These are phyloP conservation scores for Columbina picui DNA, from an alignment of 2,113 vertebrate genomes.

Conservation along the genomic window DNA sequence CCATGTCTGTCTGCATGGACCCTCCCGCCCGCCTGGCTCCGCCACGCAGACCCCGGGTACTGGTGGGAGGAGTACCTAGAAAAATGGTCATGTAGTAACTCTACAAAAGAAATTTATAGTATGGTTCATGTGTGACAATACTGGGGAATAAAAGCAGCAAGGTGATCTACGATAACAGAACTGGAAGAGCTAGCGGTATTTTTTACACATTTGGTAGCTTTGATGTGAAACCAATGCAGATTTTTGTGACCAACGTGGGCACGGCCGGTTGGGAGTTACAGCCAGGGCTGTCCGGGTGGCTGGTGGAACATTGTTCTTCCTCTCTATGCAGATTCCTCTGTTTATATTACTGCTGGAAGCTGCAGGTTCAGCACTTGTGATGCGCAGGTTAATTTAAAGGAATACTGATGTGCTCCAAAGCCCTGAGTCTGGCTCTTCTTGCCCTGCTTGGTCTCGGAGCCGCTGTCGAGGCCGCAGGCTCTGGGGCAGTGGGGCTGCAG, in stretches of 20 bases:
- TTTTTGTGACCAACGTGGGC: not conserved
- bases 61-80: too few species aligned
- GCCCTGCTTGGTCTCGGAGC: not conserved
- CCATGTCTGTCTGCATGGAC: not conserved
- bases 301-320: not conserved
- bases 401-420: fast-evolving
- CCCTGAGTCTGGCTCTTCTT: fast-evolving
- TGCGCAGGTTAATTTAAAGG: not conserved
- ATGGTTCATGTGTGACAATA: not conserved
- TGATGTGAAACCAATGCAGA: fast-evolving
- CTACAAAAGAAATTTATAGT: not conserved
- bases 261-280: fast-evolving
- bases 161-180: fast-evolving
- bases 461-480: too few species aligned
- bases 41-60: too few species aligned
- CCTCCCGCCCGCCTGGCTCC: too few species aligned
- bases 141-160: not conserved
- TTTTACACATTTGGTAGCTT: not conserved
- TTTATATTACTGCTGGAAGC: not conserved
- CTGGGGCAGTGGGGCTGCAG: too few species aligned
- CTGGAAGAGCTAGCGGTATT: not conserved
- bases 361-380: not conserved
- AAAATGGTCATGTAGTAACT: not conserved
- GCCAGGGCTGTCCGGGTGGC: fast-evolving
- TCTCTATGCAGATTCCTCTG: not conserved